A percentile compares a stretch with the other conserved stretches of the same genome.
phyloP scores from a whole-genome alignment of 2,888 invertebrate species.

The Dryococelus australis region DNA sequence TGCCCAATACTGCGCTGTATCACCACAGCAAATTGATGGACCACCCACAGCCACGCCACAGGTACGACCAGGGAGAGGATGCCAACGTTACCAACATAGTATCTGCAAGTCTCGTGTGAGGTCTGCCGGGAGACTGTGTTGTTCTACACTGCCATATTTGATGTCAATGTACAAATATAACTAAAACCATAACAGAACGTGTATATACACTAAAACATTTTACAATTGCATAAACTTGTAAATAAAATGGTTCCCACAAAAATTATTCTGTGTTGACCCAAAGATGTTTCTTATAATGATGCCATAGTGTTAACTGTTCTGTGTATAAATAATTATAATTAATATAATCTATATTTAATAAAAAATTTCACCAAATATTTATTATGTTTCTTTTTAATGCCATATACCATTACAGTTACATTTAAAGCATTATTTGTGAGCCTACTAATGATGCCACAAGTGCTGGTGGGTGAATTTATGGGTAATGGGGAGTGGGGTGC shows the following conservation, averaged over 20 bases:
- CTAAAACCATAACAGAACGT: neutral
- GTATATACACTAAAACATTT: neutral
- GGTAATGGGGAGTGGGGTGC: too few species aligned
- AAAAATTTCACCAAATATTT: neutral
- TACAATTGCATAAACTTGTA: neutral
- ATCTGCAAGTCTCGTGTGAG: conserved; percentile 31
- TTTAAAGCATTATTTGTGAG: too few species aligned
- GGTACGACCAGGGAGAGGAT: conserved; percentile 29
- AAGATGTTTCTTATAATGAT: conserved; percentile 23
- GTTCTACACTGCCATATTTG: neutral
- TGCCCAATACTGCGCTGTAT: conserved; percentile 27
- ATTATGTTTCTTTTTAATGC: neutral
- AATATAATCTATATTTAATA: neutral
- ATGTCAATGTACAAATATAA: neutral
- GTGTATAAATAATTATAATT: neutral
- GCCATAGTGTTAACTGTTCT: conserved; percentile 13
- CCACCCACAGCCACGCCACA: conserved; percentile 19
- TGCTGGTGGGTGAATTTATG: too few species aligned
- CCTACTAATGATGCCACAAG: too few species aligned
- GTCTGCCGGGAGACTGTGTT: neutral
- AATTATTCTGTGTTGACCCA: conserved; percentile 23
- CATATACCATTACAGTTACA: too few species aligned
- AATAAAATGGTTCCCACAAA: neutral
- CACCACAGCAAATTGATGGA: conserved; percentile 34
- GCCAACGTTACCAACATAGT: conserved; percentile 45